Base-by-base conservation (phyloP, 2,797 vertebrate species). In the Hydrocynus forskahlii region DNA sequence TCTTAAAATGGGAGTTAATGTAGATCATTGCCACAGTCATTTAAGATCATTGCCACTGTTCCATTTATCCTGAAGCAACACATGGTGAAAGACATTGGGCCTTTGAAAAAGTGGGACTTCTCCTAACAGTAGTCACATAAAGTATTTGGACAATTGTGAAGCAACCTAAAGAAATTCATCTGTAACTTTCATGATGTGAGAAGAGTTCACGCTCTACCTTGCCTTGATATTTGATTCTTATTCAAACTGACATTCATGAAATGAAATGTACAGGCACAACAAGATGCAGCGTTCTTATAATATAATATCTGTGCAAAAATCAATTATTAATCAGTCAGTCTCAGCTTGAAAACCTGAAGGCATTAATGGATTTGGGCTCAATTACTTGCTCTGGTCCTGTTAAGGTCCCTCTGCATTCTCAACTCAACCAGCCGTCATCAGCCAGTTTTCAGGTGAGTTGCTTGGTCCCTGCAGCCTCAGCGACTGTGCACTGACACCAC, bases 381-480 rank as follows among this genome's bases (percentile, higher is more conserved):
- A 75, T 76, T 38, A 60, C 70, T 62, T n/a, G 73, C 78, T 66
- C 60, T 64, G 80, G 52, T 79, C 70, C 59, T 57, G n/a, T 66
- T 2, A 1, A 25, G 57, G 78, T 60, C 81, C 67, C 54, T 62
- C 38, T 75, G 12, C 2, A 35, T 75, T 71, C 10, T 62, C 52
- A 66, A 55, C 29, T 13, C 40, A 17, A 76, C 66, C 12, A 8
- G 13, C 48, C 29, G 45, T 19, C 45, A 55, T 54, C 45, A 13
- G 23, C 76, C 68, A 40, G 10, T 78, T 63, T 45, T 75, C 69
- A 75, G 57, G 59, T 75, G 59, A 67, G 71, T 57, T 62, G 60
- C 59, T 72, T 25, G 68, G 60, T 12, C 43, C 5, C 40, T 50
- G 38, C 8, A 29, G 13, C 45, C 63, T 66, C 5, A 35, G 52